Conservation (phyloP, 1,140 invertebrate genomes). For the Achroia grisella region DNA sequence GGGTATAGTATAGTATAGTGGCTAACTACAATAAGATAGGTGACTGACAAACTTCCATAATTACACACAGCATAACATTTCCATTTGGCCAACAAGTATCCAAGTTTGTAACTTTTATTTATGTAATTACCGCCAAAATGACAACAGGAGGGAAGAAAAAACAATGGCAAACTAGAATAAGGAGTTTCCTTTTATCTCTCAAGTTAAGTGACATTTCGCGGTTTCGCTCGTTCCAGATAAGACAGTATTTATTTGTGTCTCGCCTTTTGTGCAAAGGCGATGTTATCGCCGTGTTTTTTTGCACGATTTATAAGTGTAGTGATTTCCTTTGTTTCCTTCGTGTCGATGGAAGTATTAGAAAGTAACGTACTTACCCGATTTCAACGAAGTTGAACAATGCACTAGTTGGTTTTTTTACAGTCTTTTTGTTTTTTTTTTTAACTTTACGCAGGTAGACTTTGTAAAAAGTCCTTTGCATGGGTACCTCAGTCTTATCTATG, state of each 20-base stretch:
- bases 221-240: conserved; percentile 38
- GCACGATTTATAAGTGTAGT: neutral
- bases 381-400: too few species aligned
- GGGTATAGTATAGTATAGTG: too few species aligned
- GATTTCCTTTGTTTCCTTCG: too few species aligned
- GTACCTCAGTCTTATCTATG: too few species aligned
- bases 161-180: conserved; percentile 17
- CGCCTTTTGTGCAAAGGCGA: conserved; percentile 20
- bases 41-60: too few species aligned
- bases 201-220: conserved; percentile 45
- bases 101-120: conserved; percentile 3
- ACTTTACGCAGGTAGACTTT: too few species aligned
- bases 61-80: conserved; percentile 1
- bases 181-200: conserved; percentile 38
- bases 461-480: too few species aligned
- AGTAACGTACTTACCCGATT: too few species aligned
- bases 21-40: too few species aligned
- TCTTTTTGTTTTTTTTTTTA: too few species aligned
- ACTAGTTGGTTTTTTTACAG: too few species aligned
- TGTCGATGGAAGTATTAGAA: too few species aligned
- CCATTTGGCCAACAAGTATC: neutral
- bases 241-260: conserved; percentile 43
- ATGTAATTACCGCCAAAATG: conserved; percentile 7
- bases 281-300: conserved; percentile 23
- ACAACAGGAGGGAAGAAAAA: conserved; percentile 16